Evolutionary conservation across 2,113 vertebrate species (phyloP), one percentile per base, ranked within the genome.

Genomic region (Haplotaxodon microlepis): DNA sequence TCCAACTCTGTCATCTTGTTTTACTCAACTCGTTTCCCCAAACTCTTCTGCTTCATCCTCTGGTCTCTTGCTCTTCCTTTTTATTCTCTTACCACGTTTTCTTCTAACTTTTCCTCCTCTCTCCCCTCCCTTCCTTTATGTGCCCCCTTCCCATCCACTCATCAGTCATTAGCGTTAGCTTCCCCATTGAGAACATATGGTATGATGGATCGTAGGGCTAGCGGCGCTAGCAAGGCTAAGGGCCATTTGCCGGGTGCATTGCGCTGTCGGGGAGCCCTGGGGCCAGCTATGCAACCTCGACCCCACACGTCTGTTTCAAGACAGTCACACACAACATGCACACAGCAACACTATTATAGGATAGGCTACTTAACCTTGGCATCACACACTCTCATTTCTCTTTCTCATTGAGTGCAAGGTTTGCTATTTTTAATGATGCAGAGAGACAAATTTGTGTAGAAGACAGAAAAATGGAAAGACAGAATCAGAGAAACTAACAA

Each of bases 121-220:
- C 54, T 38, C 82, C 63, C 66, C 84, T 76, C 83, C 86, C 69
- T 54, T 83, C 50, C 40, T 88, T 85, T 89, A 89, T 90, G 81
- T 83, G 79, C 88, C 89, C 93, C 80, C 57, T 89, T 91, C 90
- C 78, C 88, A 90, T 91, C 88, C 87, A 92, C 94, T 95, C 95
- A 96, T 97, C 96, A 91, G 94, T 97, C 96, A 97, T 97, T 97
- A 97, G 95, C 94, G 93, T 95, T 93, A 96, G 96, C 95, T 92
- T 97, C 97, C 97, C 96, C 95, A 96, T 96, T 96, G 96, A 96
- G 96, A 97, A 94, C 96, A 97, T 97, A 96, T 97, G 97, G 96
- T 96, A 95, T 97, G 97, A 97, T 97, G 96, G 96, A 97, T 97
- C 87, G 94, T 50, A 95, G 96, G 92, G 96, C 96, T 97, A 96